Evolutionary conservation across 2,797 vertebrate species (phyloP).

Genomic region (Danionella dracula): DNA sequence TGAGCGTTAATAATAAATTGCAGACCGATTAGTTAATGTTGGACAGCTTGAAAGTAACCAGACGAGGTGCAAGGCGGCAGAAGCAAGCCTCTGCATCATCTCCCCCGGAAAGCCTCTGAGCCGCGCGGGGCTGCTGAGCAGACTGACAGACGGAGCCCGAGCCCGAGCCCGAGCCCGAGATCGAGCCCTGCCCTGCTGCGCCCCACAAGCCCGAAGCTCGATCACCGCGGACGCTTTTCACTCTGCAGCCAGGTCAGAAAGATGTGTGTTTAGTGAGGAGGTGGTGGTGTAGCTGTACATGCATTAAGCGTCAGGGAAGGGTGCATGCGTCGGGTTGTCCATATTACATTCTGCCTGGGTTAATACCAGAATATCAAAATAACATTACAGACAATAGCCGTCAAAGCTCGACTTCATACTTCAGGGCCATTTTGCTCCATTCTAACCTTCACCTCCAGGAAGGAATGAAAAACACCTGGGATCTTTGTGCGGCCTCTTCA

Average conservation of each 20-base stretch:
- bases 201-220: neutral
- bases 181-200: neutral
- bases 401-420: neutral
- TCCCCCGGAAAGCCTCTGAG: neutral
- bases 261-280: no score
- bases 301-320: neutral
- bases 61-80: neutral
- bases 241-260: neutral
- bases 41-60: neutral
- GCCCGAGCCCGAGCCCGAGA: no score
- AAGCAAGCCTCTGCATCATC: constrained; percentile 5
- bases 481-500: constrained; percentile 12
- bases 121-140: constrained; percentile 2
- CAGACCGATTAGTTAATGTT: neutral
- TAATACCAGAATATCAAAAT: no score
- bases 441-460: neutral
- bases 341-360: neutral
- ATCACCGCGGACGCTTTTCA: neutral
- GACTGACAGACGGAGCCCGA: neutral
- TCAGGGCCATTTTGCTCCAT: neutral
- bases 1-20: neutral
- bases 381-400: neutral
- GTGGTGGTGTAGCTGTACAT: neutral
- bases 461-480: constrained; percentile 7
- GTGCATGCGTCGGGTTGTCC: no score